Evolutionary conservation across 2,888 invertebrate genomes (phyloP), one percentile per base, ranked within the genome.

Genomic region (Prenolepis imparis): DNA sequence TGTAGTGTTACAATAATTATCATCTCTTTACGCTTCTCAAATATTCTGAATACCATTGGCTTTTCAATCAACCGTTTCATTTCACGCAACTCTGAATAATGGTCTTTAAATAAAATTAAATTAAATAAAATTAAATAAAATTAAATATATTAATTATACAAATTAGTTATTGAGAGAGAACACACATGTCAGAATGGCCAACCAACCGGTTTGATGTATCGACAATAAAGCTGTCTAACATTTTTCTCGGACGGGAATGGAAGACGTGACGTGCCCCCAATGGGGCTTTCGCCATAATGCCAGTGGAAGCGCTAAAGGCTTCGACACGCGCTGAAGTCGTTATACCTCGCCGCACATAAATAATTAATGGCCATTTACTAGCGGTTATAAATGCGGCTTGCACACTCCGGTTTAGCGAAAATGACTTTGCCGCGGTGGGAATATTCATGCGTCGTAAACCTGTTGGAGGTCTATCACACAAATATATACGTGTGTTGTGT

Each of bases 331-430:
- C 83, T 86, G 44, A 80, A 82, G 86, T 86, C 90, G 84, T 90
- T 90, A 88, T 73, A 83, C 85, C 82, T 85, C 59, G 59, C 88
- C 89, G 89, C 90, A 89, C 86, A 90, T 90, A 89, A 90, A 90
- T 90, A 89, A 90, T 90, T 90, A 90, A 90, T 89, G 90, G 80
- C 87, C 88, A 87, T 89, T 90, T 84, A 74, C 82, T 74, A 52
- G 84, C 83, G 80, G 86, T 85, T 83, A 86, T 86, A 83, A 86
- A 85, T 63, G 61, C 61, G 74, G 57, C 68, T 72, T 48, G 67
- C 81, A 61, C 81, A 61, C 75, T 77, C 67, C 57, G 84, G 36
- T 70, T 77, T 61, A 28, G 59, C 28, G 83, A 70, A 55, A 68
- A 41, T 61, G 67, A 72, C 59, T 28, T 78, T 59, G 57, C 8